Conservation (phyloP, 2,888 invertebrate species). For the Drosophila aldrichi region DNA sequence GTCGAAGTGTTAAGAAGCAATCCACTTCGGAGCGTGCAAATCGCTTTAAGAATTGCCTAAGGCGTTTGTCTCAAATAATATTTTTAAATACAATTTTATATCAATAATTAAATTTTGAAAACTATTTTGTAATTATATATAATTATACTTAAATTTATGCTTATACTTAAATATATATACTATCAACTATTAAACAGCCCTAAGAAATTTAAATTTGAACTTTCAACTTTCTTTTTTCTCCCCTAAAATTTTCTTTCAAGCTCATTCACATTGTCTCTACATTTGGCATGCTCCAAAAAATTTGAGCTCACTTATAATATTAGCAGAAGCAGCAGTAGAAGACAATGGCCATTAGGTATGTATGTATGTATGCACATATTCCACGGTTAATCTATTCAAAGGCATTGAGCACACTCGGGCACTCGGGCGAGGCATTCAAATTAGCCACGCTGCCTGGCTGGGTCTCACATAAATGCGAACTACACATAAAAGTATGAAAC, state of each 20-base stretch:
- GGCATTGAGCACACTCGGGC: slow-evolving; percentile 45
- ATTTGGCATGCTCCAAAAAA: slow-evolving; percentile 11
- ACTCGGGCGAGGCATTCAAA: slow-evolving; percentile 39
- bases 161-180: no score
- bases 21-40: no score
- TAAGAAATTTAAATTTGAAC: neutral
- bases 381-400: slow-evolving; percentile 56
- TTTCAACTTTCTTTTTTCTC: neutral
- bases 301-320: neutral
- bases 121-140: no score
- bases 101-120: no score
- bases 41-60: no score
- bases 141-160: no score
- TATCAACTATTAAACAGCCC: neutral
- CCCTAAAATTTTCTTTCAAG: neutral
- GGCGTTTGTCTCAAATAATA: no score
- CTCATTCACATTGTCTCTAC: neutral
- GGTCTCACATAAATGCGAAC: slow-evolving; percentile 1
- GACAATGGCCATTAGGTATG: slow-evolving; percentile 21
- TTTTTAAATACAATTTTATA: no score
- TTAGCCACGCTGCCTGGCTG: slow-evolving; percentile 25
- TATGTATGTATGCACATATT: neutral
- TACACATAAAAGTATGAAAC: slow-evolving; percentile 50
- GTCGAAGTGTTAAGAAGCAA: no score
- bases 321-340: neutral